Conservation (phyloP, 1,140 invertebrate genomes). For the Anagrus nilaparvatae region DNA sequence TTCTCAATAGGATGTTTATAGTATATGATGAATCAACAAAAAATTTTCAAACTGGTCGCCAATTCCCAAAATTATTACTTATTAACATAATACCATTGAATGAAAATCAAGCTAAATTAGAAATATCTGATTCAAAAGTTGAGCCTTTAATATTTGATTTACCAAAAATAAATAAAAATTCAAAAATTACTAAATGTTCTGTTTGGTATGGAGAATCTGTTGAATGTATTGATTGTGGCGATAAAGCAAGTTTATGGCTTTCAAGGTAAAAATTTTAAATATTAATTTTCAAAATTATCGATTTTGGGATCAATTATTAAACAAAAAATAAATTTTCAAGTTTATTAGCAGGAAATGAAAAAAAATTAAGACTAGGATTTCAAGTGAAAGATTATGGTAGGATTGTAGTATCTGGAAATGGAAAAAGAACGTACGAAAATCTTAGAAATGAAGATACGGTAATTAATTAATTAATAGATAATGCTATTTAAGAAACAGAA, state of each 20-base stretch:
- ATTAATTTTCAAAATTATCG: neutral
- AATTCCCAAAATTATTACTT: conserved; percentile 28
- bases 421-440: conserved; percentile 23
- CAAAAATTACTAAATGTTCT: conserved; percentile 19
- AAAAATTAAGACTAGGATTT: conserved; percentile 24
- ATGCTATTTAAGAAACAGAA: too few species aligned
- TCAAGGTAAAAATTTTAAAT: conserved; percentile 22
- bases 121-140: conserved; percentile 30
- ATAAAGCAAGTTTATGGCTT: conserved; percentile 32
- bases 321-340: conserved; percentile 16
- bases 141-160: conserved; percentile 23
- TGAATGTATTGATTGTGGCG: conserved; percentile 35
- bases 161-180: conserved; percentile 13
- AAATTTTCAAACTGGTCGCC: conserved; percentile 27
- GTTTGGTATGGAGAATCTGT: conserved; percentile 31
- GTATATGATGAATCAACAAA: conserved; percentile 29
- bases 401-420: conserved; percentile 21
- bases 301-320: neutral
- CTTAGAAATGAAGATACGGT: conserved; percentile 29
- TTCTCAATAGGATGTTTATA: conserved; percentile 29
- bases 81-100: conserved; percentile 22
- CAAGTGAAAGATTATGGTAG: conserved; percentile 9
- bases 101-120: conserved; percentile 24
- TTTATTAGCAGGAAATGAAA: conserved; percentile 26
- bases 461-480: conserved; percentile 4